Base-by-base conservation (phyloP, 2,797 vertebrate species). In the Tadarida brasiliensis region DNA sequence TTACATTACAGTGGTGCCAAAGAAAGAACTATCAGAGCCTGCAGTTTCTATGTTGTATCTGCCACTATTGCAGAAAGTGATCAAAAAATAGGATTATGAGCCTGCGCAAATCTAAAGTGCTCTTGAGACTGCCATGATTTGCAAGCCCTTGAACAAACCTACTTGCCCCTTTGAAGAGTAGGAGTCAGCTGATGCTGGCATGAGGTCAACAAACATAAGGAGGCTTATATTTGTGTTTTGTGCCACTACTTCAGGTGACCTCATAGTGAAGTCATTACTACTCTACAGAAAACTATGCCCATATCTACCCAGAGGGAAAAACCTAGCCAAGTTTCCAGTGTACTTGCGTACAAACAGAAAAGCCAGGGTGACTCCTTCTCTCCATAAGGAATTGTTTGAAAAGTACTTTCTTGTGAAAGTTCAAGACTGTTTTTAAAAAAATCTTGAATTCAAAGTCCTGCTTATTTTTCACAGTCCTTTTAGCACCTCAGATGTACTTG, bases 321-420 rank as follows among this genome's bases (percentile, higher is more conserved):
- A 39, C 28, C 19, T 10, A 94, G 47, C 81, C 85, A 88, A 90
- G 24, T 94, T 95, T 90, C 94, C 20, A 20, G 19, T 88, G 10
- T 91, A 76, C 47, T 83, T 56, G 54, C 35, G n/a, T 80, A 24
- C 51, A 78, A 63, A 91, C 24, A 89, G 68, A 87, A 94, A 81
- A 96, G 11, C 8, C 39, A 86, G 54, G 47, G 39, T 88, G 65
- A 94, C 24, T 68, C 83, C 33, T 77, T 71, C 22, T 94, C 24
- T 61, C 44, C 57, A 73, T 83, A 68, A 90, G 63, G 30, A 91
- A 94, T 91, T 51, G n/a, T 44, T 91, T 87, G 26, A 91, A 47
- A 35, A 91, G 73, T 95, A 26, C 19, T 94, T 95, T 95, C 90
- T 96, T 68, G 9, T 47, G 39, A 74, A 96, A 88, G 44, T 94